phyloP scores from a whole-genome alignment of 2,113 vertebrate species.

The Peromyscus leucopus region DNA sequence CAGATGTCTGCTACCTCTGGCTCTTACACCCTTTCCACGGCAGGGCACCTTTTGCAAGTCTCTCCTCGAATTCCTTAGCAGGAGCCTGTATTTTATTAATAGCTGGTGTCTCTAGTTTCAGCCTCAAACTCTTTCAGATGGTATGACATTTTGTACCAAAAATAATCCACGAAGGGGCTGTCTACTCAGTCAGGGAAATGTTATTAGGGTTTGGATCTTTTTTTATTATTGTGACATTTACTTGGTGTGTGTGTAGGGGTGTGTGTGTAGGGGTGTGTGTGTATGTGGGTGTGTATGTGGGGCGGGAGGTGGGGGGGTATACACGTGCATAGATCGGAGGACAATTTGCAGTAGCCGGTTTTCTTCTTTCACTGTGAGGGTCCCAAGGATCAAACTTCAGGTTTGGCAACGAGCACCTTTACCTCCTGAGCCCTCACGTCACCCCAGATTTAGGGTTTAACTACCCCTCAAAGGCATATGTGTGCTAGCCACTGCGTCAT shows the following conservation, averaged over 20 bases:
- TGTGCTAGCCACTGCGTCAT: neutral
- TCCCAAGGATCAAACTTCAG: neutral
- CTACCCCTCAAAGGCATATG: neutral
- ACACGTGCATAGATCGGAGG: neutral
- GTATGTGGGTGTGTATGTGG: too few relatives aligned
- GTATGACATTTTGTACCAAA: neutral
- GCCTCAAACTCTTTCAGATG: neutral
- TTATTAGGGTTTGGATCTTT: neutral
- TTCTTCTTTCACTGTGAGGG: neutral
- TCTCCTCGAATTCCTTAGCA: neutral
- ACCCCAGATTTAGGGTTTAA: neutral
- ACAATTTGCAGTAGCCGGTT: neutral
- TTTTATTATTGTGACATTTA: neutral
- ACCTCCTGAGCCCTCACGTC: neutral
- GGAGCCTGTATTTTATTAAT: neutral
- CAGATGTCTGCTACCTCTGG: neutral
- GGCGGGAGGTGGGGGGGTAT: neutral
- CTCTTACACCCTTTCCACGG: neutral
- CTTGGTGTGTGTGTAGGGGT: neutral
- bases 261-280: neutral
- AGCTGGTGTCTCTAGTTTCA: neutral
- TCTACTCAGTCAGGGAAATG: neutral
- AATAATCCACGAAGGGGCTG: neutral
- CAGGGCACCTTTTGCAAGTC: neutral
- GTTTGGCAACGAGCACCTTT: neutral